Conservation (phyloP, 2,888 invertebrate genomes). For the Desoria tigrina region DNA sequence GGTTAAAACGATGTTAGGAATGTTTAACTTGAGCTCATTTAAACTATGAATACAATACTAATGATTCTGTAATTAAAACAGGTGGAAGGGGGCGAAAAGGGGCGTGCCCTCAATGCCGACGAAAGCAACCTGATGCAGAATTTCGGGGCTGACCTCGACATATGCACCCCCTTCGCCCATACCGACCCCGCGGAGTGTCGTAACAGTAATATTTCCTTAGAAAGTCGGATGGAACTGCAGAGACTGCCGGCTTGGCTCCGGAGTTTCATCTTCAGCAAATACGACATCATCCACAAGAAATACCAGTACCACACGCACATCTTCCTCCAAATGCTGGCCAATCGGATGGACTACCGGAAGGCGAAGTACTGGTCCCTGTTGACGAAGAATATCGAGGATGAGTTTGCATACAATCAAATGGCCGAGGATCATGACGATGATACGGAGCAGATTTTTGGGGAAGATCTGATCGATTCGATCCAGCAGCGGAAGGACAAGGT, state of each 20-base stretch:
- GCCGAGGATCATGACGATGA: constrained; percentile 25
- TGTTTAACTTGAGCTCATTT: too few species aligned
- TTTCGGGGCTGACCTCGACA: constrained; percentile 38
- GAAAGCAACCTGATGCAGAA: constrained; percentile 31
- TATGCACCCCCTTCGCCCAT: constrained; percentile 35
- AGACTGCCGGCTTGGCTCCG: constrained; percentile 45
- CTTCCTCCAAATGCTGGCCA: constrained; percentile 33
- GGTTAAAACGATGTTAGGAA: too few species aligned
- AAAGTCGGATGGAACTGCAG: constrained; percentile 25
- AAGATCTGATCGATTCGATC: constrained; percentile 12
- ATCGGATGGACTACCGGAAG: constrained; percentile 29
- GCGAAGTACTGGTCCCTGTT: constrained; percentile 11
- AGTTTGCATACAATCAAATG: neutral
- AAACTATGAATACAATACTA: too few species aligned
- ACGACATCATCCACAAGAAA: constrained; percentile 23
- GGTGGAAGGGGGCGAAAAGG: too few species aligned
- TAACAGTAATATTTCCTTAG: constrained; percentile 20
- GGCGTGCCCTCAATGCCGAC: too few species aligned
- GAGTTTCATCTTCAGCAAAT: constrained; percentile 28
- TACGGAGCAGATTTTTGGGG: constrained; percentile 25
- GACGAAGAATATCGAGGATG: constrained; percentile 1
- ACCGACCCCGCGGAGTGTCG: constrained; percentile 12
- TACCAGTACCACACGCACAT: constrained; percentile 27
- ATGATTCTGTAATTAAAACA: too few species aligned
- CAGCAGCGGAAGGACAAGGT: too few species aligned